Evolutionary conservation across 2,797 vertebrate species (phyloP), one percentile per base, ranked within the genome.

Genomic region (Sebastes minor): DNA sequence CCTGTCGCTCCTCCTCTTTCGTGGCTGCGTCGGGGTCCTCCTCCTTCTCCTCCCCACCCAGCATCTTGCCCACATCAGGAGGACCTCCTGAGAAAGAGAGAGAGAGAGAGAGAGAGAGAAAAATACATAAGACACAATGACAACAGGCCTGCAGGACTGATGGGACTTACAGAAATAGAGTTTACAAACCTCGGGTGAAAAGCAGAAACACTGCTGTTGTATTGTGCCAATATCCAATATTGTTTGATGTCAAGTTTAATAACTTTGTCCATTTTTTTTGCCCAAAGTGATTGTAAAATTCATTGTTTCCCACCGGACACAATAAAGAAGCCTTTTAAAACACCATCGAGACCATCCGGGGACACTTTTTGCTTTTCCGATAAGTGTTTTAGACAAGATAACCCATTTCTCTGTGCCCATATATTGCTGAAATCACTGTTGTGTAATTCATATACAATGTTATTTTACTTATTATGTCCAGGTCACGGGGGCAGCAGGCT

Each of bases 41-140:
- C 84, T 99, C 98, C 84, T 95, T 93, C 75, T 99, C 98, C 64
- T 99, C 98, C 8, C 98, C 98, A 3, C 99, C 98, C 23, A 99
- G 94, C 98, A 99, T 99, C 91, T 99, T 99, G 11, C 98, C 98
- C 95, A 99, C 98, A 94, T 99, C 98, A 83, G 99, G 99, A 87
- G 98, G 98, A 71, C 98, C 98, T 83, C 98, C 98, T 99, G 83
- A 65, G 32, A 84, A 30, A 66, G 42, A 65, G 8, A 63, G 11
- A 5, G 5, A 61, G 8, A 63, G 11, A 5, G 5, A 61, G 11
- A 33, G 42, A 63, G 1, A 42, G 83, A 65, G 32, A 84, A 23
- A 71, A 28, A 69, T 12, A 65, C 38, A 35, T 73, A 14, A 84
- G 73, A 55, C 52, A 60, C 28, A 25, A 23, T 22, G 63, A 68